A percentile compares a stretch with the other conserved stretches of the same genome.
These are phyloP conservation scores for Nematolebias whitei DNA, from an alignment of 2,113 vertebrate genomes.

Conservation along the genomic window DNA sequence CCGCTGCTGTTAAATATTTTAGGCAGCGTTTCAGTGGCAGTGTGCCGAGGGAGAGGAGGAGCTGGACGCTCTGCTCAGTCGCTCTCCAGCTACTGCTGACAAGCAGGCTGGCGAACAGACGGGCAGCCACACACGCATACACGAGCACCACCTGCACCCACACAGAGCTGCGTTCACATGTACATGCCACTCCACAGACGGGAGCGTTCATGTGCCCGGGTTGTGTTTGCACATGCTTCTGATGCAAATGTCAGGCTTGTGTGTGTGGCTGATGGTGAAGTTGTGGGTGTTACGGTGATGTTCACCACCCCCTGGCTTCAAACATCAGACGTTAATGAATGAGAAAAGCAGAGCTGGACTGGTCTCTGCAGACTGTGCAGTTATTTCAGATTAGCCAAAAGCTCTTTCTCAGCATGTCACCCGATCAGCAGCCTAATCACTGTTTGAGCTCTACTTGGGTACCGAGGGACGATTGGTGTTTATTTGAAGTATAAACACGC, in stretches of 20 bases:
- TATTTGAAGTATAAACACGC: slow-evolving; percentile 27
- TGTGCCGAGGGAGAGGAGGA: slow-evolving; percentile 43
- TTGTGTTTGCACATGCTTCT: slow-evolving; percentile 34
- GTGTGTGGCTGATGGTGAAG: slow-evolving; percentile 6
- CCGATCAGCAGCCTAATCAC: slow-evolving; percentile 55
- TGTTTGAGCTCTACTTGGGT: slow-evolving; percentile 45
- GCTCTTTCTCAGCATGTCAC: slow-evolving; percentile 55
- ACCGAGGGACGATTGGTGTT: slow-evolving; percentile 29
- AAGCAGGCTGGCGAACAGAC: slow-evolving; percentile 65
- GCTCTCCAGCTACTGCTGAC: slow-evolving; percentile 55
- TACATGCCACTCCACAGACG: slow-evolving; percentile 40
- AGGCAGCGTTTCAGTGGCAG: slow-evolving; percentile 66
- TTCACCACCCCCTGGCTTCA: slow-evolving; percentile 23
- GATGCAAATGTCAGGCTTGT: background rate
- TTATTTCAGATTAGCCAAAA: slow-evolving; percentile 52
- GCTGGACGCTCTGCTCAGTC: slow-evolving; percentile 34
- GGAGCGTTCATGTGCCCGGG: background rate
- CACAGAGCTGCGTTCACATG: slow-evolving; percentile 24
- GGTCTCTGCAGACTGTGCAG: slow-evolving; percentile 54
- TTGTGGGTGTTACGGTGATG: slow-evolving; percentile 18
- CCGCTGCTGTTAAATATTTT: slow-evolving; percentile 83
- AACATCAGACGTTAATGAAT: slow-evolving; percentile 57
- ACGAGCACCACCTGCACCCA: slow-evolving; percentile 10
- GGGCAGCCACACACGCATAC: slow-evolving; percentile 33
- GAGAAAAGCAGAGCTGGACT: slow-evolving; percentile 29